Conservation (phyloP, 2,113 vertebrate species). For the Lepisosteus oculatus region DNA sequence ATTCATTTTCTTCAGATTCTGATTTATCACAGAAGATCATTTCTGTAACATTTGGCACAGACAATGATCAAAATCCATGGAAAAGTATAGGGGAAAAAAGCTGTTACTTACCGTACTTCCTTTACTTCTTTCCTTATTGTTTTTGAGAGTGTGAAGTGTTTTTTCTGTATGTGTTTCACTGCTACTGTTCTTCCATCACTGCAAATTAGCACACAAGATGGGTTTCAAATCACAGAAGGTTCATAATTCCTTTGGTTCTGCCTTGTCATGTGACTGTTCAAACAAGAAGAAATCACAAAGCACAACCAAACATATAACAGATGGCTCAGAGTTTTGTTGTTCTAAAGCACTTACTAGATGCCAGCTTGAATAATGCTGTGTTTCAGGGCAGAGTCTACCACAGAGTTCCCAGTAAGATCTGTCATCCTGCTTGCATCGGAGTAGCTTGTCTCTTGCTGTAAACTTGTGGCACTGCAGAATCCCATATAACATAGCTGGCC, state of each 20-base stretch:
- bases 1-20: no score
- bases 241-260: no score
- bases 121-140: slow-evolving; percentile 69
- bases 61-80: no score
- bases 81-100: not conserved
- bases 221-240: no score
- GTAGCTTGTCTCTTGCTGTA: slow-evolving; percentile 50
- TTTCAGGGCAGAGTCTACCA: slow-evolving; percentile 46
- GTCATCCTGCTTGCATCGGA: slow-evolving; percentile 52
- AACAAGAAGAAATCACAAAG: not conserved
- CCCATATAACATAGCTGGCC: slow-evolving; percentile 44
- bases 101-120: slow-evolving; percentile 57
- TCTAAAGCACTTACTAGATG: slow-evolving; percentile 55
- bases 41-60: no score
- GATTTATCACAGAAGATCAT: no score
- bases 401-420: slow-evolving; percentile 52
- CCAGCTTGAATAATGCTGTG: slow-evolving; percentile 56
- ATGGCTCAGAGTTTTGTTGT: no score
- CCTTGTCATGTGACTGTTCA: not conserved
- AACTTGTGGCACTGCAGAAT: slow-evolving; percentile 51
- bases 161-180: slow-evolving; percentile 65
- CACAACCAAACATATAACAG: not conserved
- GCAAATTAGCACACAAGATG: slow-evolving; percentile 9
- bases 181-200: slow-evolving; percentile 65
- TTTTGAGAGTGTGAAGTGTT: slow-evolving; percentile 64